These are phyloP conservation scores for Macaria liturata DNA, from an alignment of 2,888 invertebrate genomes.

Conservation along the genomic window DNA sequence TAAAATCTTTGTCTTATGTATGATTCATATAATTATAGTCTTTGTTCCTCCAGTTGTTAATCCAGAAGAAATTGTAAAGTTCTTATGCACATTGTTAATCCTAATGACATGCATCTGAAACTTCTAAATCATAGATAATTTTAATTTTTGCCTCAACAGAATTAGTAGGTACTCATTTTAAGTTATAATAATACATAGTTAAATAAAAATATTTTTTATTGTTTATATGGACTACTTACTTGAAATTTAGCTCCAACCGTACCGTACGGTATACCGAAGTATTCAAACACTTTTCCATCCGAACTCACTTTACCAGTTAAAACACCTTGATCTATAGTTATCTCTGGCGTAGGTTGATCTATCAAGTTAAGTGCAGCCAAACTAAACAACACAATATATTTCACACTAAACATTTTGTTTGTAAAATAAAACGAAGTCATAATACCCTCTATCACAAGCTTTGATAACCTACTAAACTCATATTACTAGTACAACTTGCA, in stretches of 20 bases:
- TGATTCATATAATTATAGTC: too few species aligned
- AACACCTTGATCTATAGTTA: conserved; percentile 45
- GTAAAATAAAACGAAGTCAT: neutral
- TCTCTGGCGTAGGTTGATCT: conserved; percentile 50
- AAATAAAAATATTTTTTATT: too few species aligned
- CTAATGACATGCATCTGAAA: too few species aligned
- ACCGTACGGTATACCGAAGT: conserved; percentile 53
- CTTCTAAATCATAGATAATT: too few species aligned
- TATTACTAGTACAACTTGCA: neutral
- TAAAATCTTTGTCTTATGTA: too few species aligned
- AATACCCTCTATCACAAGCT: conserved; percentile 4
- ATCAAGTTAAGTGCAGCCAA: conserved; percentile 46
- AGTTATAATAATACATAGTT: too few species aligned
- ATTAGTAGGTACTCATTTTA: too few species aligned
- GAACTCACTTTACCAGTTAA: conserved; percentile 45
- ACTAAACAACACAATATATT: conserved; percentile 44
- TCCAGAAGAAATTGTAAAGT: too few species aligned
- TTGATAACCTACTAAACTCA: conserved; percentile 11
- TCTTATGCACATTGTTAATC: too few species aligned
- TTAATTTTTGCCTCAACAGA: too few species aligned
- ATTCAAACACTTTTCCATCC: conserved; percentile 49
- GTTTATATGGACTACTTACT: conserved; percentile 4
- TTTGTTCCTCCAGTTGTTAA: too few species aligned
- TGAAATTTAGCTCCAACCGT: conserved; percentile 20
- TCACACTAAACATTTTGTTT: conserved; percentile 36